These are phyloP conservation scores for Cyrtodaria siliqua DNA, from an alignment of 2,888 invertebrate genomes.

Conservation along the genomic window DNA sequence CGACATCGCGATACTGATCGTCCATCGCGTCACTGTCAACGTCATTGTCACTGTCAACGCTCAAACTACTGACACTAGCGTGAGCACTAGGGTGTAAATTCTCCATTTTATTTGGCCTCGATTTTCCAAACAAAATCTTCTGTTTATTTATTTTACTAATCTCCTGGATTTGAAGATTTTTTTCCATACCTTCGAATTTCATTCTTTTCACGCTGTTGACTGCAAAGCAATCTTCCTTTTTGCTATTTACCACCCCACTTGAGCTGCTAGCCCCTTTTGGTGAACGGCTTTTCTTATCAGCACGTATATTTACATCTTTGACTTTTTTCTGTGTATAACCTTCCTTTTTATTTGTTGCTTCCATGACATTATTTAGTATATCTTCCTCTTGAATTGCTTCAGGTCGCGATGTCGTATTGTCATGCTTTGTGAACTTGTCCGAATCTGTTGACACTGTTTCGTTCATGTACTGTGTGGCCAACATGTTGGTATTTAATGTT, in stretches of 20 bases:
- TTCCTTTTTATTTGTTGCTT: conserved; percentile 48
- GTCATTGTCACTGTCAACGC: conserved; percentile 37
- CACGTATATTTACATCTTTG: conserved; percentile 87
- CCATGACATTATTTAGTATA: conserved; percentile 40
- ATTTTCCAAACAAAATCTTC: conserved; percentile 32
- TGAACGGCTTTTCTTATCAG: conserved; percentile 75
- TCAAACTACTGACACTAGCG: not conserved
- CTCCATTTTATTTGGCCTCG: not conserved
- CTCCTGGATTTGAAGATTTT: conserved; percentile 81
- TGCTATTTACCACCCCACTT: conserved; percentile 22
- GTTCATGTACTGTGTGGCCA: conserved; percentile 83
- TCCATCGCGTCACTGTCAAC: conserved; percentile 49
- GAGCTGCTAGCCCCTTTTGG: conserved; percentile 56
- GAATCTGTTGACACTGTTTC: conserved; percentile 88
- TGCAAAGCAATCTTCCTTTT: conserved; percentile 62
- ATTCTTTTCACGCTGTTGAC: conserved; percentile 79
- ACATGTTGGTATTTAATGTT: conserved; percentile 88
- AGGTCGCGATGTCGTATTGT: conserved; percentile 77
- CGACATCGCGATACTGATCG: conserved; percentile 52
- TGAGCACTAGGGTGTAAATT: not conserved
- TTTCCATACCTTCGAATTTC: conserved; percentile 81
- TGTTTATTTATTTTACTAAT: conserved; percentile 80
- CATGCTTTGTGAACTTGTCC: conserved; percentile 88
- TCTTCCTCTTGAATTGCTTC: conserved; percentile 53
- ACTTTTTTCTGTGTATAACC: conserved; percentile 74